Base-by-base conservation (phyloP, 2,113 vertebrate species). In the Chrysochloris asiatica region DNA sequence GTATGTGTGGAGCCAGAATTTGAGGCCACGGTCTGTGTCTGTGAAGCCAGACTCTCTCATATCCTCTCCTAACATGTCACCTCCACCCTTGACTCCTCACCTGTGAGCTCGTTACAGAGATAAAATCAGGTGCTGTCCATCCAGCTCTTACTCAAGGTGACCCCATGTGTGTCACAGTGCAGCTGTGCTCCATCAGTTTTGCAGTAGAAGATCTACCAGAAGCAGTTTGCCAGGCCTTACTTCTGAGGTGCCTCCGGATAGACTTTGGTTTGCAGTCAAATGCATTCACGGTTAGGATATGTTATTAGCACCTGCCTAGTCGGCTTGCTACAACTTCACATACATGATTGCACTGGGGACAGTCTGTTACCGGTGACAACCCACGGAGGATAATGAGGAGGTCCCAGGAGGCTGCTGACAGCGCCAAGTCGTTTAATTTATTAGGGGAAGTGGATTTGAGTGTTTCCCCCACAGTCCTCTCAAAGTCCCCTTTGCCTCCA, bases 271-370 rank as follows among this genome's bases (percentile, higher is more conserved):
- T 4, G 17, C 8, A 69, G 67, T n/a, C 36, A 2, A 17, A 10
- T 2, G 67, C 17, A 6, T 8, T 19, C n/a, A n/a, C n/a, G n/a
- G n/a, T n/a, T n/a, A n/a, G n/a, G n/a, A n/a, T n/a, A n/a, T 30
- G 50, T 13, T 30, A 3, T 1, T 4, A 3, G 59, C n/a, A 36
- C 87, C 21, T 17, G 1, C 3, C 14, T 54, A n/a, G 6, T 1
- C 6, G 47, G 41, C 61, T 36, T 7, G 24, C 19, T 13, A 4
- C 0, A 2, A 43, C 11, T 12, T 54, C 10, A 13, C 1, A 2
- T 1, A 0, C 9, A 4, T 33, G 3, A n/a, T n/a, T 6, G 0
- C 10, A 6, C 86, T 0, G 38, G n/a, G n/a, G n/a, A n/a, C n/a
- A n/a, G n/a, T n/a, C n/a, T n/a, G n/a, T n/a, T n/a, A n/a, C n/a